A percentile compares a stretch with the other conserved stretches of the same genome.
These are phyloP conservation scores for Myiopsitta monachus DNA, from an alignment of 2,113 vertebrate species.

Conservation along the genomic window DNA sequence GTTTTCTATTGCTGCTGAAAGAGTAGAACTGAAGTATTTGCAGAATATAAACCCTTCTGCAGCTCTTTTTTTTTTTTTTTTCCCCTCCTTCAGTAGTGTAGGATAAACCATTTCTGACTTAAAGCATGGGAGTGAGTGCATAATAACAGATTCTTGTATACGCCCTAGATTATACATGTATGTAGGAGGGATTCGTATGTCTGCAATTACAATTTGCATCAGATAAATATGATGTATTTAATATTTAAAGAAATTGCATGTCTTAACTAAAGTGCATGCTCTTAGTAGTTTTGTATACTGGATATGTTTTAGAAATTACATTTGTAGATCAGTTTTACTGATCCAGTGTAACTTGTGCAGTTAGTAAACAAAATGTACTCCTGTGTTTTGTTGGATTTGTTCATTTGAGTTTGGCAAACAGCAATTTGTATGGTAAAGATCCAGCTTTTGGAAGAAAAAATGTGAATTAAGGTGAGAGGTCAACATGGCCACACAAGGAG, in stretches of 20 bases:
- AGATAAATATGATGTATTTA: conserved; percentile 1
- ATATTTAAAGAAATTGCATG: not conserved
- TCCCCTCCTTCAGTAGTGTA: not conserved
- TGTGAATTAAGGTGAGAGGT: conserved; percentile 61
- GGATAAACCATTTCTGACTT: conserved; percentile 28
- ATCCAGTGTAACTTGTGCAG: not conserved
- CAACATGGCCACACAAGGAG: conserved; percentile 17
- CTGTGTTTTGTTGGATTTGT: not conserved
- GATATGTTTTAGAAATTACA: not conserved
- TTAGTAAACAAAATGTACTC: not conserved
- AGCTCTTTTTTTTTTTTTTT: not conserved
- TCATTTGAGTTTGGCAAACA: conserved; percentile 2
- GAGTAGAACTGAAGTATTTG: not conserved
- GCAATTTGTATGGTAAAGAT: not conserved
- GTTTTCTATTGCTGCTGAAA: not conserved
- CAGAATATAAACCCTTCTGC: not conserved
- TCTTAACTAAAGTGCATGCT: not conserved
- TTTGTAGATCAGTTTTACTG: conserved; percentile 35
- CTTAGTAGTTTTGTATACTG: not conserved
- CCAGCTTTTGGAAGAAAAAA: conserved; percentile 13
- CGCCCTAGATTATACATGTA: conserved; percentile 13
- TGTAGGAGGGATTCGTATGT: conserved; percentile 26
- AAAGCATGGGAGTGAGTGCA: conserved; percentile 24
- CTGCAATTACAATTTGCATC: conserved; percentile 57
- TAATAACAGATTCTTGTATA: conserved; percentile 18